A percentile compares a stretch with the other conserved stretches of the same genome.
These are phyloP conservation scores for Mesoligia furuncula DNA, from an alignment of 2,888 invertebrate species.

Conservation along the genomic window DNA sequence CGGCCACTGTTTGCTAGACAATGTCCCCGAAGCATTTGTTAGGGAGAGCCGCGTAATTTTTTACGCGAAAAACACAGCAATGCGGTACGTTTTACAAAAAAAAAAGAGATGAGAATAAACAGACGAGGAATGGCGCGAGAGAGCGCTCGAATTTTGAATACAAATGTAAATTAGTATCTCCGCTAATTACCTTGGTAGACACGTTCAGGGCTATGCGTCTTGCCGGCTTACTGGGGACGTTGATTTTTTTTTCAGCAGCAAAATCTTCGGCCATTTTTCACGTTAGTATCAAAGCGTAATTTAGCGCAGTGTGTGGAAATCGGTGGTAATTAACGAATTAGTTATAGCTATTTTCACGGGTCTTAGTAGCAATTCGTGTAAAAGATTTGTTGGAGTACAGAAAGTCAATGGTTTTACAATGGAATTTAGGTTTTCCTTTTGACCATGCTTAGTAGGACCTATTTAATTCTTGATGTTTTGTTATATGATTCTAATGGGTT, in stretches of 20 bases:
- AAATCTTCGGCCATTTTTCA: slow-evolving; percentile 86
- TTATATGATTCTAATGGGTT: no score
- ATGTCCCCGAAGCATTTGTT: slow-evolving; percentile 85
- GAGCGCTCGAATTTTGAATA: slow-evolving; percentile 91
- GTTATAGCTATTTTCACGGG: slow-evolving; percentile 50
- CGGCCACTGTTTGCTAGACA: slow-evolving; percentile 80
- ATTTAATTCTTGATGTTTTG: neutral
- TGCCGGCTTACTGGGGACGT: slow-evolving; percentile 87
- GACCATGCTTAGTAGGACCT: rapidly evolving
- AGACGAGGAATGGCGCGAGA: slow-evolving; percentile 89
- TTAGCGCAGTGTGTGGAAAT: slow-evolving; percentile 67
- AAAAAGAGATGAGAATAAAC: slow-evolving; percentile 90
- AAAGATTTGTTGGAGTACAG: slow-evolving; percentile 32
- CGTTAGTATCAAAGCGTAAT: slow-evolving; percentile 68
- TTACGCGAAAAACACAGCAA: slow-evolving; percentile 89
- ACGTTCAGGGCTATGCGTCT: slow-evolving; percentile 89
- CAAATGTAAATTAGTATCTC: slow-evolving; percentile 91
- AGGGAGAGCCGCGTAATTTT: slow-evolving; percentile 86
- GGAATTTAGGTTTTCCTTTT: neutral
- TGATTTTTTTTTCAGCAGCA: slow-evolving; percentile 83
- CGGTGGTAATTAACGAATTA: slow-evolving; percentile 67
- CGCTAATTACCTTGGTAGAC: slow-evolving; percentile 90
- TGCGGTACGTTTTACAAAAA: slow-evolving; percentile 87
- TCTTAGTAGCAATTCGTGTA: slow-evolving; percentile 42
- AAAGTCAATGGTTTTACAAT: slow-evolving; percentile 11